Evolutionary conservation across 1,140 invertebrate species (phyloP).

Genomic region (Drosophila murphyi): DNA sequence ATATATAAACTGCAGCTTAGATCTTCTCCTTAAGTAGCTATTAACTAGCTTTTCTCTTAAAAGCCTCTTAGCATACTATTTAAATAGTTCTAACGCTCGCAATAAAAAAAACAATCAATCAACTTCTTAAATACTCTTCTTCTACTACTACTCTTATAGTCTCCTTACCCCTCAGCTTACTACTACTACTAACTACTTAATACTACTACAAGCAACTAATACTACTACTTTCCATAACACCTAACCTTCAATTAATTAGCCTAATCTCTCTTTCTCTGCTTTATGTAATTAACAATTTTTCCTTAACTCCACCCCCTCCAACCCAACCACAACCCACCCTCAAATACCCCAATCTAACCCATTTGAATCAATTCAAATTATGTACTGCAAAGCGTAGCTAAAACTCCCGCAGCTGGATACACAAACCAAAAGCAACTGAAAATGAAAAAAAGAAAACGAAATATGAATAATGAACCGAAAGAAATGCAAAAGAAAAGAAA

Average conservation of each 20-base stretch:
- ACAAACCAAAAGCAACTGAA: conserved; percentile 55
- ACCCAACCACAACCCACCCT: conserved; percentile 12
- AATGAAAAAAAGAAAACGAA: conserved; percentile 45
- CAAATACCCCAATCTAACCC: neutral
- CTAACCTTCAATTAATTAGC: conserved; percentile 41
- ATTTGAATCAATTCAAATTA: conserved; percentile 11
- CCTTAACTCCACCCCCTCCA: neutral
- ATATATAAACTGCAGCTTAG: conserved; percentile 17
- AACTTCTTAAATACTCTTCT: conserved; percentile 8
- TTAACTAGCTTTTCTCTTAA: conserved; percentile 15
- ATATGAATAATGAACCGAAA: conserved; percentile 47
- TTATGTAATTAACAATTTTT: conserved; percentile 69
- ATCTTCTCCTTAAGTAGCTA: conserved; percentile 12
- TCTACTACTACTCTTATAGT: conserved; percentile 18
- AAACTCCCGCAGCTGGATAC: conserved; percentile 64
- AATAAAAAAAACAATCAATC: neutral
- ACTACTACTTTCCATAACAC: conserved; percentile 38
- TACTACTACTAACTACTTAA: conserved; percentile 19
- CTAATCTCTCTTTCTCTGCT: conserved; percentile 50
- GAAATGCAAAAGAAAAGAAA: conserved; percentile 37
- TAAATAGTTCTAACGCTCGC: conserved; percentile 1
- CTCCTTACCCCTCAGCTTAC: conserved; percentile 2
- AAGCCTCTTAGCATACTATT: conserved; percentile 3
- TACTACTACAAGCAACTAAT: conserved; percentile 17
- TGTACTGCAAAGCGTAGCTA: conserved; percentile 44